Base-by-base conservation (phyloP, 2,888 invertebrate species). In the Mimumesa dahlbomi region DNA sequence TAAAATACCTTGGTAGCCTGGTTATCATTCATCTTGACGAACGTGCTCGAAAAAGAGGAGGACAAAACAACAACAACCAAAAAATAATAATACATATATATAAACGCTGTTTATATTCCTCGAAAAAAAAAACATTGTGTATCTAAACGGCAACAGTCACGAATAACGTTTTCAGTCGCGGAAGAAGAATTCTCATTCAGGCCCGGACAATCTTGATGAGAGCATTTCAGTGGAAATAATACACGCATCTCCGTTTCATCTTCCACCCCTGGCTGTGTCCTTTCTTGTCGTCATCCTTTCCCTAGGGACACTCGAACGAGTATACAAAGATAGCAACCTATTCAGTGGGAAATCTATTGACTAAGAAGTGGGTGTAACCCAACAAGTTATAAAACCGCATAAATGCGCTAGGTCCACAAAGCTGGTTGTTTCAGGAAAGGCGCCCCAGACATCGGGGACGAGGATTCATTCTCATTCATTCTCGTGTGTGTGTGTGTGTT, bases 291-390 rank as follows among this genome's bases (percentile, higher is more conserved):
- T 46, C 42, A 48, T 29, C 45, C 46, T 58, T 38, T 66, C 63
- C 52, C 38, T 21, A 34, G 52, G 50, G 58, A 65, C 49, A 45
- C 45, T 40, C 29, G 42, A 14, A 45, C 56, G 43, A 29, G 36
- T 62, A 49, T 21, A 52, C 56, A 48, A 43, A 36, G 14, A 36
- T 54, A 38, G 50, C 36, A 58, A 56, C 14, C 62, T 48, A 65
- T 67, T 73, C 62, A 52, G 14, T 29, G 54, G 62, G 75, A 42
- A 46, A 66, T 75, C 73, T 75, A 70, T 75, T 57, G 75, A 52
- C 72, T 54, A 45, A 56, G 72, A 64, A 54, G 66, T 69, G 69
- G 63, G 66, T 72, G 69, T 62, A 66, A 49, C 65, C 56, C 43
- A 50, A 58, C 68, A 50, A 61, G 57, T 71, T 69, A 53, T 63